phyloP scores from a whole-genome alignment of 1,140 invertebrate genomes.

The Drosophila ficusphila region DNA sequence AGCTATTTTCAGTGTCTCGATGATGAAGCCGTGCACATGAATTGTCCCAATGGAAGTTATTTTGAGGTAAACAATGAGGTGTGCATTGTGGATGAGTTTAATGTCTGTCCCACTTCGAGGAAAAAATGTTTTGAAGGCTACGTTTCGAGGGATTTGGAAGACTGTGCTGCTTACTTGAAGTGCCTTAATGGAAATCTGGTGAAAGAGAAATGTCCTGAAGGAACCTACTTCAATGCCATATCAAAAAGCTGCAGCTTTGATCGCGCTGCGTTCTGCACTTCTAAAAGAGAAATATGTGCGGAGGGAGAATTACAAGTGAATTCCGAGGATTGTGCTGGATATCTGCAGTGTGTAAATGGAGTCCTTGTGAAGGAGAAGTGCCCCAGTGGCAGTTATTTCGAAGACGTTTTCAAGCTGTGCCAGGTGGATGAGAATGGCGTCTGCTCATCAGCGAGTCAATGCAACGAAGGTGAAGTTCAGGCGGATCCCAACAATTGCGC shows the following conservation, averaged over 20 bases:
- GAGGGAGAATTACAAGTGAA: slow-evolving; percentile 18
- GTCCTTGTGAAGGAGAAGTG: slow-evolving; percentile 7
- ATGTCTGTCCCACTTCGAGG: background rate
- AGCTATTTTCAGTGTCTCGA: slow-evolving; percentile 55
- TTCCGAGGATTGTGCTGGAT: slow-evolving; percentile 22
- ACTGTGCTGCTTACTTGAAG: slow-evolving; percentile 10
- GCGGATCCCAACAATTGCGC: slow-evolving; percentile 17
- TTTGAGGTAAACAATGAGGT: slow-evolving; percentile 41
- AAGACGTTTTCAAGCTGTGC: slow-evolving; percentile 9
- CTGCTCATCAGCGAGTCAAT: background rate
- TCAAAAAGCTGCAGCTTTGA: slow-evolving; percentile 21
- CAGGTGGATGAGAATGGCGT: slow-evolving; percentile 29
- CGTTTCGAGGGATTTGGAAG: background rate
- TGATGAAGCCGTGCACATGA: slow-evolving; percentile 4
- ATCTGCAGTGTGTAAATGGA: slow-evolving; percentile 19
- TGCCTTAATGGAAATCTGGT: slow-evolving; percentile 12
- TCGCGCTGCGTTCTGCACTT: slow-evolving; percentile 1
- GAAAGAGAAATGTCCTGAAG: background rate
- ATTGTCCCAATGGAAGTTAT: slow-evolving; percentile 40
- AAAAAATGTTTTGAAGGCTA: slow-evolving; percentile 14
- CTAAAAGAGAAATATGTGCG: background rate
- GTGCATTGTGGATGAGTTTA: slow-evolving; percentile 40
- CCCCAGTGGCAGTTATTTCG: slow-evolving; percentile 33
- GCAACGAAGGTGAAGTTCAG: slow-evolving; percentile 11
- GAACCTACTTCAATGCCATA: slow-evolving; percentile 16